Evolutionary conservation across 92 coral and sea anemone genomes (phyloP), one percentile per base, ranked within the genome.

Genomic region (Parazoanthus swiftii): DNA sequence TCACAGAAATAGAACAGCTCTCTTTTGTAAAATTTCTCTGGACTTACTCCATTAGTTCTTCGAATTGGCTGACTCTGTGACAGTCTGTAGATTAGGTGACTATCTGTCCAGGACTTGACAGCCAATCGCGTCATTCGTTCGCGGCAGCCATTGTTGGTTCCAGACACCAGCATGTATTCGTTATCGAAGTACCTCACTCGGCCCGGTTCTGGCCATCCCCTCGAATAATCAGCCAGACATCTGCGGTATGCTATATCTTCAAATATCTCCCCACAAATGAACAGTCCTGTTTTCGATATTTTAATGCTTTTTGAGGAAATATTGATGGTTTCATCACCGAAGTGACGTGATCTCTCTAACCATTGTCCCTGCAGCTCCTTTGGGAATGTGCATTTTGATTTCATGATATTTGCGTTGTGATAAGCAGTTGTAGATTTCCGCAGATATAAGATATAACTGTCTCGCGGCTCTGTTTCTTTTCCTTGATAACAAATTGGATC

Each of bases 51-150:
- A 1, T 71, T 80, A 20, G 37, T 48, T 84, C 79, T 51, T 26
- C 82, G 88, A 16, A 94, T 46, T 18, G 91, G 93, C 71, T 85
- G 91, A 38, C 98, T 93, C 85, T 94, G 95, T 13, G 98, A 94
- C n/a, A 93, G 84, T 72, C 98, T 85, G 71, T 94, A 94, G 33
- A 88, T 82, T 74, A 94, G 68, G 75, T 81, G 85, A 43, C 59
- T 87, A 15, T 84, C 79, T 65, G 90, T 86, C 65, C 91, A 76
- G 35, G 88, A 77, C 29, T 92, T 91, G 33, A 94, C 11, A 8
- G 95, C 95, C 43, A 94, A 71, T 56, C 98, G 90, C 14, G 94
- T 91, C 39, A 94, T 81, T 81, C 98, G 78, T 37, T 91, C 83
- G 6, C 93, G 92, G 80, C 98, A 94, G 58, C 98, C 98, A 67